These are phyloP conservation scores for Stenichneumon culpator DNA, from an alignment of 2,888 invertebrate species.

Conservation along the genomic window DNA sequence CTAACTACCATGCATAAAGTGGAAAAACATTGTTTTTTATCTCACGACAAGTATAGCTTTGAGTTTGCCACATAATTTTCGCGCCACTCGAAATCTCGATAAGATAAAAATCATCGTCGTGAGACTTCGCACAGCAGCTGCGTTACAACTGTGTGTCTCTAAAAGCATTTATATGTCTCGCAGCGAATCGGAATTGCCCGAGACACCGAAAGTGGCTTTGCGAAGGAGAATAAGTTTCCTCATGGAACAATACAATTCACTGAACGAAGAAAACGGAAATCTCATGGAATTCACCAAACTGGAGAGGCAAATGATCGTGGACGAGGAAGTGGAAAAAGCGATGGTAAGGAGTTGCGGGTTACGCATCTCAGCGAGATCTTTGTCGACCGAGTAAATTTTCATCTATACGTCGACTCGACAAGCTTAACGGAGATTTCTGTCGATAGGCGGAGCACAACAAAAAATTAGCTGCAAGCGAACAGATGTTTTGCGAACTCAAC, in stretches of 20 bases:
- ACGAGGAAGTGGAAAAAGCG: slow-evolving; percentile 75
- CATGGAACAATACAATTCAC: slow-evolving; percentile 86
- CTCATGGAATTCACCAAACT: slow-evolving; percentile 86
- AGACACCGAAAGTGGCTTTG: slow-evolving; percentile 79
- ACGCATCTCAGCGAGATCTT: neutral
- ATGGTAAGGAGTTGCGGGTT: slow-evolving; percentile 50
- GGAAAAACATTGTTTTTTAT: neutral
- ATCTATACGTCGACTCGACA: neutral
- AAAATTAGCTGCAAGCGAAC: slow-evolving; percentile 67
- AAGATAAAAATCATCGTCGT: slow-evolving; percentile 35
- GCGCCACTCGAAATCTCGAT: slow-evolving; percentile 22
- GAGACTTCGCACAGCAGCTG: slow-evolving; percentile 10
- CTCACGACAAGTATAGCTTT: neutral
- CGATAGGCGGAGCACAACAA: slow-evolving; percentile 55
- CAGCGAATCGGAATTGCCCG: slow-evolving; percentile 73
- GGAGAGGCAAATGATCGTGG: slow-evolving; percentile 87
- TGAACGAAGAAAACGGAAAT: slow-evolving; percentile 79
- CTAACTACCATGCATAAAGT: too few species aligned
- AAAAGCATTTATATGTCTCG: slow-evolving; percentile 25
- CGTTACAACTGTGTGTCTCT: neutral
- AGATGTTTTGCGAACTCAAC: slow-evolving; percentile 64
- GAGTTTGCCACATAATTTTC: neutral
- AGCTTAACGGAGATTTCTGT: slow-evolving; percentile 3
- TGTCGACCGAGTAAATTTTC: neutral
- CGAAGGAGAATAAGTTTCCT: slow-evolving; percentile 82